Base-by-base conservation (phyloP, 1,140 invertebrate species). In the Pogonomyrmex barbatus region DNA sequence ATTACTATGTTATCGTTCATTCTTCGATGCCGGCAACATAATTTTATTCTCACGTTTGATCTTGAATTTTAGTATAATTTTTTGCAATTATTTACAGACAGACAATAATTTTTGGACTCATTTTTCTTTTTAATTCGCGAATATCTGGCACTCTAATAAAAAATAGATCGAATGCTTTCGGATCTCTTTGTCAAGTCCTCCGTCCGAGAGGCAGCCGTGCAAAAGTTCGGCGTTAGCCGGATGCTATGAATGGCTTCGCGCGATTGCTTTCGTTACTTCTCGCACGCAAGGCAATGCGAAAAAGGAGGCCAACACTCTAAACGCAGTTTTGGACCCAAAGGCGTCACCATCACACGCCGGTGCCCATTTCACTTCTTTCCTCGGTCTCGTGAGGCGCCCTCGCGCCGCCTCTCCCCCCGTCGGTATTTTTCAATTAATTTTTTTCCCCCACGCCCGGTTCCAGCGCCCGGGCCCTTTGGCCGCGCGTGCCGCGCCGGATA, bases 351-450 rank as follows among this genome's bases (percentile, higher is more conserved):
- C 24, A 14, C 52, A 39, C 65, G 14, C 10, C 42, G 78, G 33
- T 71, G 52, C 63, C 47, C 42, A 67, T 85, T 77, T 81, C 62
- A 30, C 52, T 79, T 85, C 60, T 85, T 78, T 67, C 62, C 79
- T 2, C 30, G 52, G 81, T 87, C 60, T 62, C 85, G 62, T 62
- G 63, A 82, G 68, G 54, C 68, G 33, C 68, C 67, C 68, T 73
- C 79, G 62, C 60, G 45, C 30, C 75, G 62, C 39, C 50, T 45
- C 52, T 39, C 24, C 24, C 52, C 45, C 39, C 42, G 83, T 89
- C 85, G 93, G 90, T 91, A 93, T 94, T 94, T 94, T 93, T 92
- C 91, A 93, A 93, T 94, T 94, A 94, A 93, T 93, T 94, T 94
- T 93, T 91, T 93, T 93, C 86, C 71, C 54, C 33, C 24, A 5